Conservation (phyloP, 2,797 vertebrate species). For the Halcyon badia region DNA sequence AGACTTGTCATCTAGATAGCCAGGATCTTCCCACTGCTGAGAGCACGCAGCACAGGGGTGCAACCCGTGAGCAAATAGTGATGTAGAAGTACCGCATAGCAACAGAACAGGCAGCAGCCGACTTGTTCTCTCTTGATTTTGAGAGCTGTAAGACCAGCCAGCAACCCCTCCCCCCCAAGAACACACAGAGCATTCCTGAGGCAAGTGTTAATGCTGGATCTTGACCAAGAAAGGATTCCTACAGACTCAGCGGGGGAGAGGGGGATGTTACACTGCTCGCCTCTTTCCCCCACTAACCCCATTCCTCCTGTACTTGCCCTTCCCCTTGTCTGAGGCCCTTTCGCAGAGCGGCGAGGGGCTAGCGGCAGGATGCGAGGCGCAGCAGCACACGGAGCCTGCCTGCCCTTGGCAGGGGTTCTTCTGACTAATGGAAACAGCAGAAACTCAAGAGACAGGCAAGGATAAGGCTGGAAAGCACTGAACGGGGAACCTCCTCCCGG, state of each 20-base stretch:
- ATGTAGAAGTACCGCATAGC: background rate
- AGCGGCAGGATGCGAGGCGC: background rate
- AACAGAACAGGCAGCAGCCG: background rate
- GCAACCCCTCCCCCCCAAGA: background rate
- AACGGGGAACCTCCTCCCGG: background rate
- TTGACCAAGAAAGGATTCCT: constrained; percentile 14
- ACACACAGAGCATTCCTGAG: background rate
- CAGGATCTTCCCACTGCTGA: background rate
- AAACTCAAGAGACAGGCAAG: background rate
- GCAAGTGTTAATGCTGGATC: constrained; percentile 38
- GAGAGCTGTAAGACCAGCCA: background rate
- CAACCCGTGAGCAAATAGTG: background rate
- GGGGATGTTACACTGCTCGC: background rate
- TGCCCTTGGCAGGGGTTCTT: background rate
- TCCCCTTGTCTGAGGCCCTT: background rate
- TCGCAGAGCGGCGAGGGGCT: accelerated
- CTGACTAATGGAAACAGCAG: background rate
- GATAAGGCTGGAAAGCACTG: background rate
- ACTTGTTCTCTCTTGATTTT: background rate
- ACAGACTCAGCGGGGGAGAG: background rate
- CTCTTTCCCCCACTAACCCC: background rate
- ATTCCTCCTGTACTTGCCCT: background rate
- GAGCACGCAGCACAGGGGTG: background rate
- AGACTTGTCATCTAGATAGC: background rate
- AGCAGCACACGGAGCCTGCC: background rate